Evolutionary conservation across 2,113 vertebrate genomes (phyloP).

Genomic region (Cololabis saira): DNA sequence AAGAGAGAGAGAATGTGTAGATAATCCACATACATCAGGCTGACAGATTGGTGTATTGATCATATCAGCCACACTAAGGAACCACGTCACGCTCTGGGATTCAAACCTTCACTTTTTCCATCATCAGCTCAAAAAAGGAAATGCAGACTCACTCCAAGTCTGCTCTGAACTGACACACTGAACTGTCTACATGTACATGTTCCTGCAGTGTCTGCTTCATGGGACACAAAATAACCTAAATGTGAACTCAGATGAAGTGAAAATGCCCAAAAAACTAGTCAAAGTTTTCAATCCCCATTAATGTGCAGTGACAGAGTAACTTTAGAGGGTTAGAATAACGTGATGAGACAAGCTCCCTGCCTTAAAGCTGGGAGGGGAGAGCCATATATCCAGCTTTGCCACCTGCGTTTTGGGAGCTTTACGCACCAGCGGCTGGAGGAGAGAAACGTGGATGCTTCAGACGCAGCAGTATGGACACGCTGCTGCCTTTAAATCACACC

Average conservation of each 20-base stretch:
- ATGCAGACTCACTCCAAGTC: neutral
- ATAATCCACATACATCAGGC: slow-evolving; percentile 50
- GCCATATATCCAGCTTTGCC: neutral
- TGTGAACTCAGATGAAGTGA: no score
- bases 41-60: slow-evolving; percentile 58
- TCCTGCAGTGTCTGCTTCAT: neutral
- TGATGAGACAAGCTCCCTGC: no score
- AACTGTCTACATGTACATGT: no score
- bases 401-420: neutral
- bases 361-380: neutral
- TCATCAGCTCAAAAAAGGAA: slow-evolving; percentile 15
- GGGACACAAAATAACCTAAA: neutral
- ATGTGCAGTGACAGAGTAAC: no score
- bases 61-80: slow-evolving; percentile 27
- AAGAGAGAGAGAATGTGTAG: no score
- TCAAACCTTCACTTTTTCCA: neutral
- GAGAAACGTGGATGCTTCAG: neutral
- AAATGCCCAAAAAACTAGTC: no score
- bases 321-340: no score
- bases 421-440: neutral
- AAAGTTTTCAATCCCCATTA: no score
- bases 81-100: slow-evolving; percentile 14
- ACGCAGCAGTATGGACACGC: neutral
- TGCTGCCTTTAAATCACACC: neutral
- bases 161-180: no score